A percentile compares a stretch with the other conserved stretches of the same genome.
phyloP scores from a whole-genome alignment of 2,888 invertebrate genomes.

The Meiosimyza decipiens region DNA sequence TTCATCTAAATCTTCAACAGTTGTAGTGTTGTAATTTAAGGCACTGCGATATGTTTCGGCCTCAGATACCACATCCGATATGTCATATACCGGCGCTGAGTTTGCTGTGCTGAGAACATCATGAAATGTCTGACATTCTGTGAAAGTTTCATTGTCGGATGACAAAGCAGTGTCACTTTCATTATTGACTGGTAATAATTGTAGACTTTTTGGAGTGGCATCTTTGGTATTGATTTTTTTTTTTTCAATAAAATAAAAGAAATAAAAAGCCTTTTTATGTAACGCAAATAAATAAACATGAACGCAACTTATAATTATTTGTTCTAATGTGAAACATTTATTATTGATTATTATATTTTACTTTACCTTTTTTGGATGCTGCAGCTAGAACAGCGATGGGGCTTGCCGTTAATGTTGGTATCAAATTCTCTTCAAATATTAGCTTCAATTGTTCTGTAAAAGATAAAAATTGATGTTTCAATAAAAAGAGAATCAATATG shows the following conservation, averaged over 20 bases:
- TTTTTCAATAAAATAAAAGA: slow-evolving; percentile 35
- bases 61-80: slow-evolving; percentile 46
- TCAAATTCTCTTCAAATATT: slow-evolving; percentile 50
- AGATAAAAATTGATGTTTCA: slow-evolving; percentile 20
- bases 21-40: slow-evolving; percentile 41
- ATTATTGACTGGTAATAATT: slow-evolving; percentile 33
- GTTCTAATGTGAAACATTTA: slow-evolving; percentile 18
- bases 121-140: slow-evolving; percentile 58
- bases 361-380: slow-evolving; percentile 40
- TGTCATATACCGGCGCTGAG: slow-evolving; percentile 9
- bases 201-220: slow-evolving; percentile 29
- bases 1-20: slow-evolving; percentile 44
- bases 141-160: slow-evolving; percentile 60
- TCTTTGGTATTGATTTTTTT: slow-evolving; percentile 24
- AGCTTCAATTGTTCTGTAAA: slow-evolving; percentile 47
- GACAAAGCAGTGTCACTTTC: slow-evolving; percentile 50
- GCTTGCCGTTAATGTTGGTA: slow-evolving; percentile 48
- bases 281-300: slow-evolving; percentile 24
- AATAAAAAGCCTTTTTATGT: slow-evolving; percentile 35
- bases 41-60: slow-evolving; percentile 56
- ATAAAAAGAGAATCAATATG: background rate
- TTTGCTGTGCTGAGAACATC: slow-evolving; percentile 39
- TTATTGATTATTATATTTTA: background rate
- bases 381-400: slow-evolving; percentile 38
- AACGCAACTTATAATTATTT: no score